A percentile compares a stretch with the other conserved stretches of the same genome.
phyloP scores from a whole-genome alignment of 1,140 invertebrate genomes.

The Grapholita molesta region DNA sequence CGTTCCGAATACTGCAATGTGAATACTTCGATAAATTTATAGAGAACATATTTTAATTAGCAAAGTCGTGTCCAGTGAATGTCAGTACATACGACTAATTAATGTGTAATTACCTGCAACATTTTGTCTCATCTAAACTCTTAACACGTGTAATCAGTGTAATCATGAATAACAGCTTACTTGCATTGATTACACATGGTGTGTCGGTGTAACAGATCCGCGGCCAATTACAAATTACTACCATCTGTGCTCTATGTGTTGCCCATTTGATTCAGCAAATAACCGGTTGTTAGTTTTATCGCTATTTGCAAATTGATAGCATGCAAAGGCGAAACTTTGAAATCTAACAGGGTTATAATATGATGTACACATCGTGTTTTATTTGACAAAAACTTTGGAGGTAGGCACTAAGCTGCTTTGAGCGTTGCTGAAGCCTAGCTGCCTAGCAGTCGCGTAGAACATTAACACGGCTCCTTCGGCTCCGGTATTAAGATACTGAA shows the following conservation, averaged over 20 bases:
- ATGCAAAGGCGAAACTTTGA: conserved; percentile 3
- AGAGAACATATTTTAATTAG: no score
- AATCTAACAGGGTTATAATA: neutral
- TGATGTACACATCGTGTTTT: neutral
- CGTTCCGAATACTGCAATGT: no score
- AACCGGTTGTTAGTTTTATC: conserved; percentile 1
- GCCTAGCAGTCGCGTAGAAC: no score
- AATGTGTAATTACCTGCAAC: neutral
- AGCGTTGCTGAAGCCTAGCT: no score
- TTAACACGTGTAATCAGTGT: neutral
- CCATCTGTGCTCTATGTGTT: neutral
- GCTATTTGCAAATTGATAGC: conserved; percentile 7
- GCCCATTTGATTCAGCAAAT: conserved; percentile 2
- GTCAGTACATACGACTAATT: neutral
- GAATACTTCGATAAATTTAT: no score
- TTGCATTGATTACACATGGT: neutral
- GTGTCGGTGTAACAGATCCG: neutral
- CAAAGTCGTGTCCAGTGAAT: neutral
- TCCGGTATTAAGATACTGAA: no score
- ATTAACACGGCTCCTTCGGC: no score
- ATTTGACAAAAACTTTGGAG: neutral
- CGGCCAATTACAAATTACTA: neutral
- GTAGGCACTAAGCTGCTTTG: no score
- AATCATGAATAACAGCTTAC: neutral
- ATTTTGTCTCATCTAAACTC: neutral